Evolutionary conservation across 2,797 vertebrate species (phyloP).

Genomic region (Falco berigora): DNA sequence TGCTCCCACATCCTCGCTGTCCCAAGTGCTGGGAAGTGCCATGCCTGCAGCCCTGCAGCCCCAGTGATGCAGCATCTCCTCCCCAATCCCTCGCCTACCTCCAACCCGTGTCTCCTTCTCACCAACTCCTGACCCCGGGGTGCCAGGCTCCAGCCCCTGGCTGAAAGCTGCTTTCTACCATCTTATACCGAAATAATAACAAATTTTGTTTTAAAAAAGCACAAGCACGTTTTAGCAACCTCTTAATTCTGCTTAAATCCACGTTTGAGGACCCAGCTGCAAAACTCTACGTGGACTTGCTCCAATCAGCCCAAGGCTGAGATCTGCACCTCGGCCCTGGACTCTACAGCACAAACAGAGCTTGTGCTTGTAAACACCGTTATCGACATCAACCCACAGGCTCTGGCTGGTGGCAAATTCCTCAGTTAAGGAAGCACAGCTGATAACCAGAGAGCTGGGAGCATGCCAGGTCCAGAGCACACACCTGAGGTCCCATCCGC

Average conservation of each 20-base stretch:
- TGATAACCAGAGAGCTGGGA: neutral
- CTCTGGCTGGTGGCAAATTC: neutral
- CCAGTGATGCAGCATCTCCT: neutral
- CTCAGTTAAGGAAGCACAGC: neutral
- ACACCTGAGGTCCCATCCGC: neutral
- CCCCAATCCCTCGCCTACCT: neutral
- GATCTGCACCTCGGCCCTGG: neutral
- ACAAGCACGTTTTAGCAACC: neutral
- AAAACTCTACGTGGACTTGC: neutral
- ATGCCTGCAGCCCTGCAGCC: neutral
- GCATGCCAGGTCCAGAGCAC: fast-evolving
- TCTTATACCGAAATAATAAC: neutral
- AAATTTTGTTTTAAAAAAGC: neutral
- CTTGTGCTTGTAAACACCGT: neutral
- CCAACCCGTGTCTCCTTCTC: neutral
- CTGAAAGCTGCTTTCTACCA: neutral
- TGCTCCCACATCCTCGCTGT: neutral
- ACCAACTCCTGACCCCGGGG: neutral
- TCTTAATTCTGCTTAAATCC: neutral
- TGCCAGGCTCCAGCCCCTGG: neutral
- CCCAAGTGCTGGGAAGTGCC: fast-evolving
- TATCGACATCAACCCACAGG: neutral
- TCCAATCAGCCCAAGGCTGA: neutral
- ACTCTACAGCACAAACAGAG: neutral
- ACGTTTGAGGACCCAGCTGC: neutral